Base-by-base conservation (phyloP, 2,888 invertebrate genomes). In the Iselma pallidipennis region DNA sequence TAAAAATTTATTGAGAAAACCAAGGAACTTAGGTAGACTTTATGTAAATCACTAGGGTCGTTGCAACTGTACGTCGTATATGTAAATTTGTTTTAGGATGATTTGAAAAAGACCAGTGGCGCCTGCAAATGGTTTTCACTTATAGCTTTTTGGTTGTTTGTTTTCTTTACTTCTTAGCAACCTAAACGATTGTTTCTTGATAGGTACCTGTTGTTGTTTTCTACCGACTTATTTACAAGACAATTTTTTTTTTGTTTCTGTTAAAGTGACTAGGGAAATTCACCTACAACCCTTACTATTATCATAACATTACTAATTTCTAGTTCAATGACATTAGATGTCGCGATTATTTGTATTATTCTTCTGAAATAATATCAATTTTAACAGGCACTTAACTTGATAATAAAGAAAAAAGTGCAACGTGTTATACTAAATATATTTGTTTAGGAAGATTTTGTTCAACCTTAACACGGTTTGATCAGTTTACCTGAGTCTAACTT, bases 1-100 rank as follows among this genome's bases (percentile, higher is more conserved):
- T 56, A 49, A 49, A 67, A 69, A 71, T 69, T 71, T 68, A 69
- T 71, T 55, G 66, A 61, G 55, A 55, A 63, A 57, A 55, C 56
- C 61, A 57, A 60, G 59, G 61, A 57, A 61, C 58, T 70, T 68
- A 65, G 65, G 65, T 63, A 65, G 58, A 67, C 69, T 70, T 69
- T 69, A 70, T 71, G 70, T 69, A 71, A 69, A 70, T 70, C 69
- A 65, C 45, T 57, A 65, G 71, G 71, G 69, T 66, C 62, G 52
- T 6, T 19, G 59, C 55, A 62, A 61, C 61, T 67, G 68, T 59
- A 60, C 16, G 16, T 16, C 14, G 6, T 64, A 65, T 70, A 67
- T 70, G 71, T 70, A 68, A 70, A 72, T 72, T 70, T 69, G 71
- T 72, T 70, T 72, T 69, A 70, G 66, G 67, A 69, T 70, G 66